These are phyloP conservation scores for Chelonia mydas DNA, from an alignment of 2,797 vertebrate genomes.

Conservation along the genomic window DNA sequence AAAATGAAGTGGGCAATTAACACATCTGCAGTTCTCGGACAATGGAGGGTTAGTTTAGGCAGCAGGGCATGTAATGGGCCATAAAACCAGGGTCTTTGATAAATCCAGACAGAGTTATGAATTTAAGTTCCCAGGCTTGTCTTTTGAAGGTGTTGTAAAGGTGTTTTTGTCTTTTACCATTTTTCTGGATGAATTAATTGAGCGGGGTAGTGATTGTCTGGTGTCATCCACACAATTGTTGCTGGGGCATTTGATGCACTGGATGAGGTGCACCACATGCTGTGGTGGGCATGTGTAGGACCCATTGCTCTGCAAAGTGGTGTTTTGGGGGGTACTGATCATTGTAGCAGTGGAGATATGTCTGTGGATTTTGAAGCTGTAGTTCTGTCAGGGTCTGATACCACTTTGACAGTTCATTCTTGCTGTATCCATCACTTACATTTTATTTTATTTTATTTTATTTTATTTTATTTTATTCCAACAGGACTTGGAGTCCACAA, in stretches of 20 bases:
- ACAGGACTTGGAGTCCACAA: neutral
- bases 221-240: neutral
- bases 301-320: neutral
- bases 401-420: neutral
- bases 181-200: too few relatives aligned
- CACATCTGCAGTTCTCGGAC: neutral
- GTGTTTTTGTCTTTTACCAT: neutral
- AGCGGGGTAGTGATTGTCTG: neutral
- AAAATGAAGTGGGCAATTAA: neutral
- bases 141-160: neutral
- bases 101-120: too few relatives aligned
- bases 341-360: neutral
- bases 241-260: neutral
- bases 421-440: neutral
- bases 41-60: neutral
- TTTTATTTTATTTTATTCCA: neutral
- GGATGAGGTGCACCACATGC: neutral
- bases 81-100: neutral
- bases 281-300: neutral
- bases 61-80: neutral
- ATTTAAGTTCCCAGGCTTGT: too few relatives aligned
- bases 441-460: neutral
- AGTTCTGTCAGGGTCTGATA: neutral
- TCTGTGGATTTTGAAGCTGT: neutral
- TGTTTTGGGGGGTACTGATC: neutral